Evolutionary conservation across 2,113 vertebrate genomes (phyloP).

Genomic region (Atrichornis clamosus): DNA sequence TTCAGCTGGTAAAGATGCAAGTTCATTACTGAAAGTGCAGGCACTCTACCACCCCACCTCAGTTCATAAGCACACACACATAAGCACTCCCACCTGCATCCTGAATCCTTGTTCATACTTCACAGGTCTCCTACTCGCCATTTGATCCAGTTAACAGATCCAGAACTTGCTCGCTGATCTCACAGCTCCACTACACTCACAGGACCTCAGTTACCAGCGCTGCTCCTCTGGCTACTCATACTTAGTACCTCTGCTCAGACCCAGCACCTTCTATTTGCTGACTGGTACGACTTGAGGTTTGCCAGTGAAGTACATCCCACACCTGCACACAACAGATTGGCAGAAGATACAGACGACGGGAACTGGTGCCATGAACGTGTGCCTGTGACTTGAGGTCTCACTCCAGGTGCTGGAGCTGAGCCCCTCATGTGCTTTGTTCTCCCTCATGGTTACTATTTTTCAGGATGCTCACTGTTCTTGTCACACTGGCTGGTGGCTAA

Average conservation of each 20-base stretch:
- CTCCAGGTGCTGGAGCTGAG: not conserved
- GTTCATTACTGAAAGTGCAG: not conserved
- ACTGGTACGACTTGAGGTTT: not conserved
- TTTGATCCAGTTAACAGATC: not conserved
- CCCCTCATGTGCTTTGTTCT: not conserved
- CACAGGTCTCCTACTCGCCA: not conserved
- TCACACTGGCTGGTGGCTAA: not conserved
- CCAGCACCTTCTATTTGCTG: fast-evolving
- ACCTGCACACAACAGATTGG: not conserved
- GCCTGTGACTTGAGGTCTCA: not conserved
- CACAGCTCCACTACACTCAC: not conserved
- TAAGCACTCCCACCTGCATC: not conserved
- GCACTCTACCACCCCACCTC: fast-evolving
- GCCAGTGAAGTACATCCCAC: no score
- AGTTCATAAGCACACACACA: not conserved
- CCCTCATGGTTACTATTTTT: not conserved
- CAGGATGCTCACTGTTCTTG: not conserved
- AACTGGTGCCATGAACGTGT: not conserved
- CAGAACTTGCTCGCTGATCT: not conserved
- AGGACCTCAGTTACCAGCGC: not conserved
- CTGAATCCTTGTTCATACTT: not conserved
- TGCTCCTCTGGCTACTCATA: not conserved
- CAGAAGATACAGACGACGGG: not conserved
- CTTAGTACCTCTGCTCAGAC: not conserved
- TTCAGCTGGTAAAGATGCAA: not conserved